These are phyloP conservation scores for Palythoa grandiflora DNA, from an alignment of 92 coral and sea anemone species.

Conservation along the genomic window DNA sequence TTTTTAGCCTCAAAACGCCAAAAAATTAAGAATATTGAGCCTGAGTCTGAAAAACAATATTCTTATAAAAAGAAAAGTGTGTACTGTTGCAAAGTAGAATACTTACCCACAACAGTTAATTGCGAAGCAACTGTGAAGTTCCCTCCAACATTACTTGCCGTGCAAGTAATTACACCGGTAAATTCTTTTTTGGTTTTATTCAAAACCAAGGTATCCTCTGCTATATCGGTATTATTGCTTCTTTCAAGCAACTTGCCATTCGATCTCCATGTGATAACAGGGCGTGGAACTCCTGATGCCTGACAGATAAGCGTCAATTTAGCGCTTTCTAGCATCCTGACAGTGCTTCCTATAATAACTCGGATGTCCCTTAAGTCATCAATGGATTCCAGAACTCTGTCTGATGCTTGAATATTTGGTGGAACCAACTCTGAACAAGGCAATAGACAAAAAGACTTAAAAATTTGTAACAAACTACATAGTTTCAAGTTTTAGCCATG, in stretches of 20 bases:
- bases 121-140: slow-evolving; percentile 47
- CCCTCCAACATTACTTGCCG: slow-evolving; percentile 72
- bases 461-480: too few relatives aligned
- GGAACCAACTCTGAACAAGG: slow-evolving; percentile 51
- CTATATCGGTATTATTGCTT: slow-evolving; percentile 46
- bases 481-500: too few relatives aligned
- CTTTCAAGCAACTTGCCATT: slow-evolving; percentile 58
- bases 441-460: not conserved
- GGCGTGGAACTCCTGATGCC: slow-evolving; percentile 76
- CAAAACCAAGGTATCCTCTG: slow-evolving; percentile 60
- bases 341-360: slow-evolving; percentile 69
- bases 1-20: too few relatives aligned
- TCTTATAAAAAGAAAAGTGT: too few relatives aligned
- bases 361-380: slow-evolving; percentile 59
- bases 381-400: slow-evolving; percentile 48
- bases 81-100: not conserved
- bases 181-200: slow-evolving; percentile 43
- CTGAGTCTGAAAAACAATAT: too few relatives aligned
- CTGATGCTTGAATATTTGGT: slow-evolving; percentile 74
- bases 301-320: slow-evolving; percentile 66
- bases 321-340: slow-evolving; percentile 71
- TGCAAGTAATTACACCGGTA: slow-evolving; percentile 68
- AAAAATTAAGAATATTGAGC: too few relatives aligned
- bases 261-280: slow-evolving; percentile 66
- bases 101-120: slow-evolving; percentile 74